These are phyloP conservation scores for Bacillus rossius DNA, from an alignment of 1,140 invertebrate species.

Conservation along the genomic window DNA sequence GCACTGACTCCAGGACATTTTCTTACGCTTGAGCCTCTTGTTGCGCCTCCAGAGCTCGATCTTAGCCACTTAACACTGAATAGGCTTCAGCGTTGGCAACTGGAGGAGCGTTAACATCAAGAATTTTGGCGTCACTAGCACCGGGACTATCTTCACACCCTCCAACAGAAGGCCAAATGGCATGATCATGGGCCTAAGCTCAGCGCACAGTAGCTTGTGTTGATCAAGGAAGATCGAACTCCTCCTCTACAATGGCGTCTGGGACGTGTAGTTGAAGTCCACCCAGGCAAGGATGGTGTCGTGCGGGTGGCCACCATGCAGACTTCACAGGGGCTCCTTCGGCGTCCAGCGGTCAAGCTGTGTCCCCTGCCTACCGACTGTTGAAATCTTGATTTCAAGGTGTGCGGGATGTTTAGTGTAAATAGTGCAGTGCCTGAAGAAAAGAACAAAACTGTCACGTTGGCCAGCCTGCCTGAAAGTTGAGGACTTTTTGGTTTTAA, in stretches of 20 bases:
- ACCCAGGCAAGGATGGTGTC: constrained; percentile 12
- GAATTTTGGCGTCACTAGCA: not conserved
- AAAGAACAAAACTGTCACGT: too few species aligned
- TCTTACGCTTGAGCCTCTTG: constrained; percentile 23
- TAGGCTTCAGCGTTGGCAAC: not conserved
- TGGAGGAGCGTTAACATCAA: not conserved
- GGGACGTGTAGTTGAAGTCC: constrained; percentile 16
- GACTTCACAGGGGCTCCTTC: not conserved
- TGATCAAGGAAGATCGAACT: constrained; percentile 13
- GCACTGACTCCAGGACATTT: constrained; percentile 29
- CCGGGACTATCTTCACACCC: not conserved
- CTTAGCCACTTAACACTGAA: not conserved
- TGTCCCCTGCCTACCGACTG: not conserved
- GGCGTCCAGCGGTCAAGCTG: constrained; percentile 8
- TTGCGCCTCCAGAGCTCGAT: constrained; percentile 19
- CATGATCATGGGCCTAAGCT: not conserved
- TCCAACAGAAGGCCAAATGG: not conserved
- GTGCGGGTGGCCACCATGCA: not conserved
- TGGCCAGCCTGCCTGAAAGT: too few species aligned
- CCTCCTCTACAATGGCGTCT: constrained; percentile 17
- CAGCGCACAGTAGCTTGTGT: constrained; percentile 5
- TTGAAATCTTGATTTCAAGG: too few species aligned
- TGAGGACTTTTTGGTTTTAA: too few species aligned
- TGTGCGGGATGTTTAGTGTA: too few species aligned
- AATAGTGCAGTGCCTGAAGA: too few species aligned